phyloP scores from a whole-genome alignment of 2,888 invertebrate genomes.

The Nipponacmea schrenckii region DNA sequence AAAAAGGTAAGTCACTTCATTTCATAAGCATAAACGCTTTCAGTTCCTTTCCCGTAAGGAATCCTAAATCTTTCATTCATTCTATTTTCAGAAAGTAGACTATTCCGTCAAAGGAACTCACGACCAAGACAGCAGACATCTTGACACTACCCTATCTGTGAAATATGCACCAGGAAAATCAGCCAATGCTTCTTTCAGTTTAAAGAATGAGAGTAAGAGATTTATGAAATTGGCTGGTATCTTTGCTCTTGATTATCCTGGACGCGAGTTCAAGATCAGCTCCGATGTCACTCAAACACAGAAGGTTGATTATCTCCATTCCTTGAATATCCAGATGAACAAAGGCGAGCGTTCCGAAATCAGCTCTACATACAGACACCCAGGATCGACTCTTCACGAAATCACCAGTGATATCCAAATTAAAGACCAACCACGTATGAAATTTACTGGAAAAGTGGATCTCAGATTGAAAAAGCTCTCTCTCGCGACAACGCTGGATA shows the following conservation, averaged over 20 bases:
- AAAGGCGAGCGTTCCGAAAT: constrained; percentile 5
- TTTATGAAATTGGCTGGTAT: constrained; percentile 8
- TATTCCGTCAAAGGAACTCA: constrained; percentile 14
- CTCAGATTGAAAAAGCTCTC: constrained; percentile 1
- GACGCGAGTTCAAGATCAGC: constrained; percentile 3
- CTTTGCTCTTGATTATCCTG: constrained; percentile 13
- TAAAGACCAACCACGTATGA: constrained; percentile 12
- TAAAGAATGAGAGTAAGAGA: constrained; percentile 11
- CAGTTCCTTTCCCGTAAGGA: not conserved
- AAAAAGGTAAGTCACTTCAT: too few relatives aligned
- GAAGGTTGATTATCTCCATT: constrained; percentile 10
- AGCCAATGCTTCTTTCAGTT: not conserved
- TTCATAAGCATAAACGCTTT: not conserved
- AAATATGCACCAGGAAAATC: not conserved
- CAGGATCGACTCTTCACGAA: not conserved
- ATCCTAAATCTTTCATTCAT: not conserved
- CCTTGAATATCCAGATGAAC: constrained; percentile 10
- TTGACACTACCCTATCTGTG: constrained; percentile 10
- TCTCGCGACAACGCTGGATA: not conserved
- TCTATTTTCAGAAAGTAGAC: constrained; percentile 18
- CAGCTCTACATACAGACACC: constrained; percentile 5
- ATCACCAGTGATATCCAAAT: constrained; percentile 16
- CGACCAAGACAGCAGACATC: constrained; percentile 1
- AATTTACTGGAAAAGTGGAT: constrained; percentile 9
- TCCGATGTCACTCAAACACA: constrained; percentile 13